Conservation (phyloP, 2,888 invertebrate species). For the Malacosoma neustria region DNA sequence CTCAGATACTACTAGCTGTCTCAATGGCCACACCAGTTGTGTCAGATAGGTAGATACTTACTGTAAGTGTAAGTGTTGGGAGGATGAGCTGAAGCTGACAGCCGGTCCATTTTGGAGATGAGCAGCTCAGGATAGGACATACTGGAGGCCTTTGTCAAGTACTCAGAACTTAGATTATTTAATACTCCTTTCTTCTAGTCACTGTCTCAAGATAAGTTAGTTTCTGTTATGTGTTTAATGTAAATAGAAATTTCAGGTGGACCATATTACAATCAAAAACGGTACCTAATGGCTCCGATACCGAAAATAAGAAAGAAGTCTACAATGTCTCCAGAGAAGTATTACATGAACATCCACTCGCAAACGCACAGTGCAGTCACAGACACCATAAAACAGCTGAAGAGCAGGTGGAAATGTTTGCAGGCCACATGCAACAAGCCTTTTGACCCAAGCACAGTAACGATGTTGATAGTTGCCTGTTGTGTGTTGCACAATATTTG, state of each 20-base stretch:
- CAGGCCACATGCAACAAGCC: constrained; percentile 60
- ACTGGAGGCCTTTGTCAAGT: too few species aligned
- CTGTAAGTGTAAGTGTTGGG: too few species aligned
- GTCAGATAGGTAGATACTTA: too few species aligned
- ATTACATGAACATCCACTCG: constrained; percentile 47
- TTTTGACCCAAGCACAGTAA: constrained; percentile 46
- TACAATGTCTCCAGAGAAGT: constrained; percentile 54
- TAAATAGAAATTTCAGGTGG: constrained; percentile 53
- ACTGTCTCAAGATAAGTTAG: too few species aligned
- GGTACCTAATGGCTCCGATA: constrained; percentile 56
- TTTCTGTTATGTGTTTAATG: too few species aligned
- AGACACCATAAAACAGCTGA: constrained; percentile 57
- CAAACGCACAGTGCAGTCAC: constrained; percentile 35
- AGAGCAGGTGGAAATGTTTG: constrained; percentile 58
- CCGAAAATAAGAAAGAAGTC: constrained; percentile 60
- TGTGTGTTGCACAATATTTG: constrained; percentile 56
- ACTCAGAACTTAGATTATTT: too few species aligned
- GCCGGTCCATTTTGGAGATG: too few species aligned
- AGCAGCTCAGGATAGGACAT: too few species aligned
- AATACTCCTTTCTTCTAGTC: too few species aligned
- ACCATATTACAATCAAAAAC: constrained; percentile 48
- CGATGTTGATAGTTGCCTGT: constrained; percentile 51
- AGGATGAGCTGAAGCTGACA: too few species aligned
- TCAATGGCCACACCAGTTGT: too few species aligned
- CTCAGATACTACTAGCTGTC: too few species aligned